phyloP scores from a whole-genome alignment of 2,888 invertebrate genomes.

The Noctua janthe region DNA sequence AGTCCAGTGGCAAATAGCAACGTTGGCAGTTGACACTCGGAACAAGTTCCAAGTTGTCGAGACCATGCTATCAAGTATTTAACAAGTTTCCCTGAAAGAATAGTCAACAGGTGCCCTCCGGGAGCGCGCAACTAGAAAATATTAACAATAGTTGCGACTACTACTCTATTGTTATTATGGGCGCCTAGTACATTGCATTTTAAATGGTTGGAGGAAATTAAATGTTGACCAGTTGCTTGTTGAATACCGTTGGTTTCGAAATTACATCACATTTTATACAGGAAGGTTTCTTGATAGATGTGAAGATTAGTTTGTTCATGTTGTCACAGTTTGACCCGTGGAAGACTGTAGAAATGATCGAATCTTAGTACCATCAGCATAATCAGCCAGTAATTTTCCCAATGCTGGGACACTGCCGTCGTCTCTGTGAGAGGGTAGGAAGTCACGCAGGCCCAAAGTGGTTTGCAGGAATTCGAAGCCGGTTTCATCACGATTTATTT shows the following conservation, averaged over 20 bases:
- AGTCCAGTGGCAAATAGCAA: constrained; percentile 60
- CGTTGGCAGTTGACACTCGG: constrained; percentile 61
- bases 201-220: constrained; percentile 15
- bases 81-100: constrained; percentile 74
- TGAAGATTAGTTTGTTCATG: too few relatives aligned
- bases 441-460: too few relatives aligned
- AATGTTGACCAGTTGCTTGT: not conserved
- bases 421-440: too few relatives aligned
- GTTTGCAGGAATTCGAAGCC: too few relatives aligned
- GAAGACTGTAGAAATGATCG: too few relatives aligned
- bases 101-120: constrained; percentile 74
- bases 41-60: constrained; percentile 65
- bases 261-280: not conserved
- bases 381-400: too few relatives aligned
- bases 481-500: too few relatives aligned
- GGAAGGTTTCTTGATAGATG: not conserved
- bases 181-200: constrained; percentile 51
- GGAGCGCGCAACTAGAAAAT: constrained; percentile 67
- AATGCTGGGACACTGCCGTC: too few relatives aligned
- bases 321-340: too few relatives aligned
- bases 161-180: constrained; percentile 48
- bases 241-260: not conserved
- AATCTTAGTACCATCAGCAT: too few relatives aligned
- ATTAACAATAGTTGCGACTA: constrained; percentile 68
- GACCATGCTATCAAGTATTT: constrained; percentile 72